Percentiles rank a stretch among this genome's conserved stretches.
These are phyloP conservation scores for Orycteropus afer DNA, from an alignment of 2,113 vertebrate genomes.

Conservation along the genomic window DNA sequence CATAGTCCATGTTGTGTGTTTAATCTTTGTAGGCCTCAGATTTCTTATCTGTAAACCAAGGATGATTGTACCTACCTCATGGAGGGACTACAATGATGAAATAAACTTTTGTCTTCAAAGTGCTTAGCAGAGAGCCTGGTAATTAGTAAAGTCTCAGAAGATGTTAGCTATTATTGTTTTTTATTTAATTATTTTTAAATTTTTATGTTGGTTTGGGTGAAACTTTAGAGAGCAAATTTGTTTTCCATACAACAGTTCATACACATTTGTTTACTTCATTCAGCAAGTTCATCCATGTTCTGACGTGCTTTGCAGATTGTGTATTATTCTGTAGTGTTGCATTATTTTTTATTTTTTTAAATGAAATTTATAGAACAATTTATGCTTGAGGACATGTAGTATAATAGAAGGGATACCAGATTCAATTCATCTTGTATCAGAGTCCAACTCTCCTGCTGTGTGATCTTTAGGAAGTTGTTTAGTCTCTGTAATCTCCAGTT, in stretches of 20 bases:
- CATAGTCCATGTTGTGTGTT: neutral
- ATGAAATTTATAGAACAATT: neutral
- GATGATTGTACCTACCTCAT: neutral
- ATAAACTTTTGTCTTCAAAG: neutral
- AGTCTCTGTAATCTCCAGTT: constrained; percentile 7
- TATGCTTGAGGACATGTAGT: neutral
- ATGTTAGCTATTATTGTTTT: neutral
- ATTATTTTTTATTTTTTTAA: constrained; percentile 45
- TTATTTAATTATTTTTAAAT: no score
- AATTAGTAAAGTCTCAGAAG: neutral
- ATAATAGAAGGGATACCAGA: neutral
- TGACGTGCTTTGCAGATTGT: no score
- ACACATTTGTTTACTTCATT: no score
- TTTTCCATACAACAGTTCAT: no score
- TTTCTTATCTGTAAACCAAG: neutral
- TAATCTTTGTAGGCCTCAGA: neutral
- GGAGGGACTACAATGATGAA: neutral
- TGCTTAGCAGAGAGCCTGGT: neutral
- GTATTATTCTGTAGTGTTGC: no score
- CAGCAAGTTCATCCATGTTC: no score
- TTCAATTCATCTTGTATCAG: neutral
- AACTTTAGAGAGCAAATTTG: no score
- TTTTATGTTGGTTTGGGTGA: no score
- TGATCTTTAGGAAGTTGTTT: constrained; percentile 23
- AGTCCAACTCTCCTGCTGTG: neutral